Evolutionary conservation across 2,888 invertebrate genomes (phyloP), one percentile per base, ranked within the genome.

Genomic region (Agrochola lychnidis): DNA sequence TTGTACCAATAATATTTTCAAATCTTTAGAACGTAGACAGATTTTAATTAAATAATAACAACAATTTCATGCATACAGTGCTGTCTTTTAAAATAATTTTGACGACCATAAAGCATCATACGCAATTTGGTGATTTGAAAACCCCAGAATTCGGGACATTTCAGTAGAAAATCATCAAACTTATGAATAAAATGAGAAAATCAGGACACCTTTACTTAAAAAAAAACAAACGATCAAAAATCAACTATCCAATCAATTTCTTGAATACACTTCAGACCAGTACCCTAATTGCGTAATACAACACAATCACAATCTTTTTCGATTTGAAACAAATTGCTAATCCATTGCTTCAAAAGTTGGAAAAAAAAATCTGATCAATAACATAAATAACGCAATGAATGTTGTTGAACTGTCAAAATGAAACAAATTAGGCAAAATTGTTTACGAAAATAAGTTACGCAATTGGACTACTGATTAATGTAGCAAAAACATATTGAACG

Each of bases 401-500:
- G n/a, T n/a, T n/a, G n/a, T n/a, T n/a, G n/a, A n/a, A n/a, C n/a
- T n/a, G n/a, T n/a, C n/a, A n/a, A n/a, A n/a, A n/a, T n/a, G n/a
- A n/a, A n/a, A n/a, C n/a, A n/a, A n/a, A n/a, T n/a, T n/a, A n/a
- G n/a, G n/a, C n/a, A n/a, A n/a, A n/a, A n/a, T n/a, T n/a, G n/a
- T n/a, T n/a, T n/a, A n/a, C n/a, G n/a, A n/a, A n/a, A n/a, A n/a
- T n/a, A n/a, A n/a, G n/a, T n/a, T n/a, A n/a, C n/a, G n/a, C n/a
- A n/a, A n/a, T n/a, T n/a, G n/a, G n/a, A n/a, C n/a, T n/a, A n/a
- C n/a, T n/a, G n/a, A 70, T 66, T 12, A 56, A 51, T 30, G 16
- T 5, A 56, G 25, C 4, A 57, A 68, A 67, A 82, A 70, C 45
- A 68, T 74, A 79, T 66, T 66, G 22, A 70, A 62, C 14, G 22